Conservation (phyloP, 2,797 vertebrate genomes). For the Spinibarbus caldwelli region DNA sequence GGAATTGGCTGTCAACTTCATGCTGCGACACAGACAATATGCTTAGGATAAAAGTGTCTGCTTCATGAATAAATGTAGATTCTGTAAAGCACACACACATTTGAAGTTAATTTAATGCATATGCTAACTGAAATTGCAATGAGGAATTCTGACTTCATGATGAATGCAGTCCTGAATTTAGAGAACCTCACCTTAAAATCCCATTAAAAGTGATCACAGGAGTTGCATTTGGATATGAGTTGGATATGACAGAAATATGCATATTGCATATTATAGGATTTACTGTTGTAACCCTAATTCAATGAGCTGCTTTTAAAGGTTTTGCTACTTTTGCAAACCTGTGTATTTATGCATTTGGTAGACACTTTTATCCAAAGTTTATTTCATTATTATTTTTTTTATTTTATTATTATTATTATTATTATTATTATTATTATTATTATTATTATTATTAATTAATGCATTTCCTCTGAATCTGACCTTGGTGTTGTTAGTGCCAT, state of each 20-base stretch:
- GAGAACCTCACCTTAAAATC: neutral
- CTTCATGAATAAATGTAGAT: conserved; percentile 5
- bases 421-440: no score
- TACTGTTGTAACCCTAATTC: no score
- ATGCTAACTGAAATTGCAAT: conserved; percentile 15
- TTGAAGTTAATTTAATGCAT: neutral
- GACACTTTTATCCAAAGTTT: no score
- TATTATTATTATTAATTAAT: no score
- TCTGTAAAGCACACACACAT: conserved; percentile 1
- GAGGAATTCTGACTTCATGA: neutral
- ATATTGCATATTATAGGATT: no score
- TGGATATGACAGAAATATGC: neutral
- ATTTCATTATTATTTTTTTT: no score
- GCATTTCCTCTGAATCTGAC: no score
- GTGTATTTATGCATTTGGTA: no score
- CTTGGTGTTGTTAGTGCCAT: no score
- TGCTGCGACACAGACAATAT: conserved; percentile 1
- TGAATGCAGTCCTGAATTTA: neutral
- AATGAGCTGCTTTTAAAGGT: no score
- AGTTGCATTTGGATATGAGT: neutral
- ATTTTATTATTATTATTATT: no score
- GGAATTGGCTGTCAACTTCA: conserved; percentile 17
- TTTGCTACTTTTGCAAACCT: no score
- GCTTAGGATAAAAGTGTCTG: conserved; percentile 11
- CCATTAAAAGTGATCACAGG: neutral